phyloP scores from a whole-genome alignment of 2,113 vertebrate genomes.

The Ammodytes dubius region DNA sequence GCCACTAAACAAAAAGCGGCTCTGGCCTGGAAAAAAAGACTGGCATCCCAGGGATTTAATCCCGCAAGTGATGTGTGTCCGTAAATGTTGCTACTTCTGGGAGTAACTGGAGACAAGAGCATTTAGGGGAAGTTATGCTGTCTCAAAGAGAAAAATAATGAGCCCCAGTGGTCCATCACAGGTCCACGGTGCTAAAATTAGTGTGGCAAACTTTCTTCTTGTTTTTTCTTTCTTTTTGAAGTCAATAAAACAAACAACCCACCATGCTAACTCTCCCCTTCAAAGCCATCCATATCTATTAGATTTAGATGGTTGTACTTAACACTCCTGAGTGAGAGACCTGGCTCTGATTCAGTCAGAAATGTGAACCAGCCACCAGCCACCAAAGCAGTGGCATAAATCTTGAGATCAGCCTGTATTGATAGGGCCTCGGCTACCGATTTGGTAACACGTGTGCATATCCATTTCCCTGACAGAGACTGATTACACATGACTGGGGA shows the following conservation, averaged over 20 bases:
- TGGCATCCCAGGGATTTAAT: conserved; percentile 58
- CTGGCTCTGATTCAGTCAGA: conserved; percentile 62
- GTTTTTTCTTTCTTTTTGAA: conserved; percentile 38
- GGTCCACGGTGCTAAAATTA: conserved; percentile 60
- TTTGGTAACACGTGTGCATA: conserved; percentile 85
- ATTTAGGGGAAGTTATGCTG: conserved; percentile 64
- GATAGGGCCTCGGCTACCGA: conserved; percentile 83
- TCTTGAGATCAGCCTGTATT: conserved; percentile 83
- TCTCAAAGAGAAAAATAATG: conserved; percentile 72
- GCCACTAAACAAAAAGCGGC: conserved; percentile 71
- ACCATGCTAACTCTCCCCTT: conserved; percentile 2
- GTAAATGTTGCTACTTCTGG: conserved; percentile 63
- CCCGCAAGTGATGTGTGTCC: conserved; percentile 64
- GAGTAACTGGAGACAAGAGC: conserved; percentile 54
- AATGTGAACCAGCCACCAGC: conserved; percentile 66
- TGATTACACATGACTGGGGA: conserved; percentile 82
- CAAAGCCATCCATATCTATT: conserved; percentile 48
- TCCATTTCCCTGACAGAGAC: conserved; percentile 86
- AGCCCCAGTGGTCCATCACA: conserved; percentile 68
- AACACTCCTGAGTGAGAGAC: conserved; percentile 48
- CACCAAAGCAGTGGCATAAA: conserved; percentile 78
- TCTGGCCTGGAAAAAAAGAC: conserved; percentile 45
- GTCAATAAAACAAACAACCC: conserved; percentile 31
- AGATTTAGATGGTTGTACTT: conserved; percentile 32
- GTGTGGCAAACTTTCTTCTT: conserved; percentile 47